These are phyloP conservation scores for Leptothorax acervorum DNA, from an alignment of 2,888 invertebrate species.

Conservation along the genomic window DNA sequence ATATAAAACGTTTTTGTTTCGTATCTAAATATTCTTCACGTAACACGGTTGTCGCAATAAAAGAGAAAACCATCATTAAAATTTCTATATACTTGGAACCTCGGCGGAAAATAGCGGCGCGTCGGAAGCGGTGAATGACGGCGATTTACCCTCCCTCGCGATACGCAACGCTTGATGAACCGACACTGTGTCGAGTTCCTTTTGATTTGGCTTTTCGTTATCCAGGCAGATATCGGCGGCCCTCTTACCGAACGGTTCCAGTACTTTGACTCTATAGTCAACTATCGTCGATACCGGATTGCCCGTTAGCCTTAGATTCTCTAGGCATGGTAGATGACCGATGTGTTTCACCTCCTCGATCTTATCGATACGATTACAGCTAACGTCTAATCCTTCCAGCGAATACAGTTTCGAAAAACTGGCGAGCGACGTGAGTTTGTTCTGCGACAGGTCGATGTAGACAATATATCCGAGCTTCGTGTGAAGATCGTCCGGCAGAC, in stretches of 20 bases:
- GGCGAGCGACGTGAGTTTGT: constrained; percentile 90
- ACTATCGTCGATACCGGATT: constrained; percentile 95
- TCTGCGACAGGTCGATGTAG: constrained; percentile 94
- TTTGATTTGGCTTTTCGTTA: constrained; percentile 94
- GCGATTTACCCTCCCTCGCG: constrained; percentile 90
- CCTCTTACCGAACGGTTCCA: constrained; percentile 94
- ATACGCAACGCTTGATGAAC: constrained; percentile 95
- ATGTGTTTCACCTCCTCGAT: constrained; percentile 94
- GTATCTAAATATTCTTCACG: background rate
- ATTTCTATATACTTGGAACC: constrained; percentile 78
- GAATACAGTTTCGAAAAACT: constrained; percentile 95
- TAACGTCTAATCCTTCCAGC: constrained; percentile 93
- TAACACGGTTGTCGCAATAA: background rate
- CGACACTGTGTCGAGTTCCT: constrained; percentile 96
- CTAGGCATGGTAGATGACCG: constrained; percentile 94
- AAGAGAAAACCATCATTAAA: background rate
- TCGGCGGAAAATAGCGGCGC: constrained; percentile 84
- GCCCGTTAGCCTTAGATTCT: constrained; percentile 94
- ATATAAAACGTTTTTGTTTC: constrained; percentile 27
- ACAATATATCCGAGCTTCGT: constrained; percentile 95
- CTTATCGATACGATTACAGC: constrained; percentile 93
- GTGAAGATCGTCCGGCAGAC: constrained; percentile 92
- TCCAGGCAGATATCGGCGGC: constrained; percentile 95
- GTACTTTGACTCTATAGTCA: constrained; percentile 96
- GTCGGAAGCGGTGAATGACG: constrained; percentile 87